Base-by-base conservation (phyloP, 2,888 invertebrate species). In the Hoplodrina ambigua region DNA sequence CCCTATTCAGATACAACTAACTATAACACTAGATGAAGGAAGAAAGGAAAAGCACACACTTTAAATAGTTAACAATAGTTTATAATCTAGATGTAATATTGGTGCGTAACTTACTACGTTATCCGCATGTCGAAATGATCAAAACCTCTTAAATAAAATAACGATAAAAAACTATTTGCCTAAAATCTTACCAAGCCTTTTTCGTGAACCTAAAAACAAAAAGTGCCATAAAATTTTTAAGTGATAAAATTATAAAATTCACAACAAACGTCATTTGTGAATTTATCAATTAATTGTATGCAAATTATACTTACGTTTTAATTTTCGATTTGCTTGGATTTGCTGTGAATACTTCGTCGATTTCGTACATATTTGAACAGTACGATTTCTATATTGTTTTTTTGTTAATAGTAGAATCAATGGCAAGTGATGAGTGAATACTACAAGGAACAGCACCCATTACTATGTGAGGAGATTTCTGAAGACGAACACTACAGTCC, bases 391-490 rank as follows among this genome's bases (percentile, higher is more conserved):
- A 70, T 72, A 65, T 80, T 82, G 60, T 75, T 73, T 37, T 25
- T 78, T 80, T 73, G 56, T 72, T 82, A 78, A 49, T 78, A 90
- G 86, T 80, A 83, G 80, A 78, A 74, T 77, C 85, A 78, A 93
- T 94, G 93, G 92, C 87, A 75, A 91, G 93, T 87, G 79, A 95
- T 95, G 95, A 92, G 87, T 91, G 90, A 93, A 53, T 75, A 86
- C 30, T 85, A 86, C 66, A 85, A 84, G 75, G 95, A 95, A 75
- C 90, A 94, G 72, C 91, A 86, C 61, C 94, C 95, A 65, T 88
- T 95, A 78, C 86, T 95, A 71, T 88, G 88, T 80, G 94, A 94
- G 68, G 92, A 92, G 6, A 74, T 87, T 20, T 91, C 92, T 0
- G 94, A 94, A 65, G 94, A 94, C 69, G 94, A 94, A 5, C 85